These are phyloP conservation scores for Sebastes alutus DNA, from an alignment of 2,797 vertebrate genomes.

Conservation along the genomic window DNA sequence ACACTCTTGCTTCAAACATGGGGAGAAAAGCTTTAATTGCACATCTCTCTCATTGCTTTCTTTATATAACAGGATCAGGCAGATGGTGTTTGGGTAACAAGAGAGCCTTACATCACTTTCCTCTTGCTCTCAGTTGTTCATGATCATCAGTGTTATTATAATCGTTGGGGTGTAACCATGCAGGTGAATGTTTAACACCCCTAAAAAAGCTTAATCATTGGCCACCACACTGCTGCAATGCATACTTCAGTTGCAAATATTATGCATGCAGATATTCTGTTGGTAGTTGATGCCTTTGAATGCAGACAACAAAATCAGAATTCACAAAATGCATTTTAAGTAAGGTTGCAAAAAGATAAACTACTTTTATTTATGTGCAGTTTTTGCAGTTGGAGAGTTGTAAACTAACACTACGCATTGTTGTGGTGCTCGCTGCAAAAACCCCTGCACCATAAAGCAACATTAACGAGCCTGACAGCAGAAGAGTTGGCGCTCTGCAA, in stretches of 20 bases:
- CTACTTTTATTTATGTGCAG: neutral
- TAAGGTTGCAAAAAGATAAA: neutral
- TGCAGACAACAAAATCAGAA: neutral
- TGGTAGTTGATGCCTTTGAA: neutral
- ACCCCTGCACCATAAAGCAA: constrained; percentile 56
- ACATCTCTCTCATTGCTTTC: constrained; percentile 51
- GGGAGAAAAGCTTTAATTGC: constrained; percentile 67
- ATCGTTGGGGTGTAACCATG: constrained; percentile 14
- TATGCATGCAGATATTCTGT: neutral
- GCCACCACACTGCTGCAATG: constrained; percentile 1
- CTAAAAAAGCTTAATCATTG: constrained; percentile 18
- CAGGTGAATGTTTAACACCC: constrained; percentile 40
- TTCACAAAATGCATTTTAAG: neutral
- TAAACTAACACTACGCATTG: constrained; percentile 9
- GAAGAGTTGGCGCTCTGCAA: constrained; percentile 56
- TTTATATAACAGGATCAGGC: constrained; percentile 81
- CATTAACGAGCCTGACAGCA: constrained; percentile 57
- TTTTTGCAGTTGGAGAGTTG: constrained; percentile 13
- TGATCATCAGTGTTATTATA: constrained; percentile 42
- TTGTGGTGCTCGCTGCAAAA: constrained; percentile 42
- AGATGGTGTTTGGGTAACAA: constrained; percentile 78
- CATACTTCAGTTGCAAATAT: neutral
- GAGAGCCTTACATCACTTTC: constrained; percentile 72
- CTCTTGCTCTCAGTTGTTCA: constrained; percentile 24
- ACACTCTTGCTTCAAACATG: constrained; percentile 9